Percentiles rank a stretch among this genome's conserved stretches.
phyloP scores from a whole-genome alignment of 2,888 invertebrate species.

The Drosophila hawaiiensis region DNA sequence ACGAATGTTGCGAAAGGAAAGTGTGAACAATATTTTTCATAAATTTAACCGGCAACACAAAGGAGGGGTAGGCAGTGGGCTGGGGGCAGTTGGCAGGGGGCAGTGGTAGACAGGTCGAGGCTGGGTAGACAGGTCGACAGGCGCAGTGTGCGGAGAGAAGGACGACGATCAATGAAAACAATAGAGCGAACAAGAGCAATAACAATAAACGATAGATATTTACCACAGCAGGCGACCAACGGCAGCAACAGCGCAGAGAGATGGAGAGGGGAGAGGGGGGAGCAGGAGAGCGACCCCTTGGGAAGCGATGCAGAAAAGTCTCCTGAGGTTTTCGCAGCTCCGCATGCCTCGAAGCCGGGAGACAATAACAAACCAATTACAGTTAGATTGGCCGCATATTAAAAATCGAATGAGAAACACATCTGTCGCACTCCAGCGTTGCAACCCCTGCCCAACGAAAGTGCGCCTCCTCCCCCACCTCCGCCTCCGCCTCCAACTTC shows the following conservation, averaged over 20 bases:
- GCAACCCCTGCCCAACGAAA: conserved; percentile 3
- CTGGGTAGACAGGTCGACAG: conserved; percentile 43
- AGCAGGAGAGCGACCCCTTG: conserved; percentile 20
- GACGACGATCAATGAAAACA: conserved; percentile 64
- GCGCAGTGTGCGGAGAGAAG: conserved; percentile 11
- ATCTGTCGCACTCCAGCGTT: conserved; percentile 82
- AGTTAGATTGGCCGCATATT: conserved; percentile 86
- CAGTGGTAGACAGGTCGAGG: conserved; percentile 49
- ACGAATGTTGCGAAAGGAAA: conserved; percentile 56
- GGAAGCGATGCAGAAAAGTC: conserved; percentile 67
- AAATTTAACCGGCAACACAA: conserved; percentile 72
- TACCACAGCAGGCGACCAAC: conserved; percentile 79
- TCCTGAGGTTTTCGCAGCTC: conserved; percentile 71
- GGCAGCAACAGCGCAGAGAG: background rate
- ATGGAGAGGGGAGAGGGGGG: background rate
- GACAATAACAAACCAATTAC: conserved; percentile 85
- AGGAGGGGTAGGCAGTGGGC: background rate
- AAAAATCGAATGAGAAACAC: conserved; percentile 86
- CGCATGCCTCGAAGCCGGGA: conserved; percentile 56
- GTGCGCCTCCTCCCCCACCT: background rate
- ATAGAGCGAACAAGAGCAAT: conserved; percentile 72
- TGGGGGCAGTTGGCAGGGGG: background rate
- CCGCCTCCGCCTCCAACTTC: conserved; percentile 5
- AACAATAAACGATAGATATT: conserved; percentile 80
- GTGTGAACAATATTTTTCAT: conserved; percentile 84